Evolutionary conservation across 1,140 invertebrate genomes (phyloP), one percentile per base, ranked within the genome.

Genomic region (Drosophila ananassae): DNA sequence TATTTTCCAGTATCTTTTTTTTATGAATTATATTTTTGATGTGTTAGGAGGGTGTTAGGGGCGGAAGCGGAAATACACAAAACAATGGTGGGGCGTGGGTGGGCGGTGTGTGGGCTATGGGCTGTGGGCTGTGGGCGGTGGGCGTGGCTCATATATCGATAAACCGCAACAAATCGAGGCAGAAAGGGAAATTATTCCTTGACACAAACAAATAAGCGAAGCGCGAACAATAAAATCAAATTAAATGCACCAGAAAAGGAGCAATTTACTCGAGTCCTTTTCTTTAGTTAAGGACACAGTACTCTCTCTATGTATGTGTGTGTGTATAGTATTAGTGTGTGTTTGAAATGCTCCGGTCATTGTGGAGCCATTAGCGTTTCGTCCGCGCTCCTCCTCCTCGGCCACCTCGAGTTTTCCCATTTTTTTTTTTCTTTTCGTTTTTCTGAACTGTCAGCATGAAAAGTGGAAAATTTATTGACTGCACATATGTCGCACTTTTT

Each of bases 401-500:
- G 56, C 28, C 46, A 30, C 41, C 56, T 57, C 62, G 24, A 13
- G 13, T 77, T 74, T 66, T 44, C 24, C 54, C 30, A 50, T 28
- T 13, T 51, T 56, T 34, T 48, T 13, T 21, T 51, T 53, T 46
- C 51, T 8, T 34, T 44, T 55, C 46, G 52, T 66, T 82, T 82
- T 82, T 81, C 2, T 77, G 82, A 78, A 61, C 61, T 67, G 81
- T 85, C 81, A 85, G 81, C 81, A 85, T 85, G 82, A 85, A 74
- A 85, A 71, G 82, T 81, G 68, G 78, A 87, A 85, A 85, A 87
- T 87, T 85, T 85, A 85, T 85, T 85, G 78, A 87, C 81, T 87
- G 82, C 81, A 82, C 81, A 85, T 85, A 85, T 85, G 81, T 85
- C 81, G 82, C 82, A 81, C 64, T 85, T 84, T 83, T 71, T 21